Base-by-base conservation (phyloP, 2,113 vertebrate genomes). In the Percopsis transmontana region DNA sequence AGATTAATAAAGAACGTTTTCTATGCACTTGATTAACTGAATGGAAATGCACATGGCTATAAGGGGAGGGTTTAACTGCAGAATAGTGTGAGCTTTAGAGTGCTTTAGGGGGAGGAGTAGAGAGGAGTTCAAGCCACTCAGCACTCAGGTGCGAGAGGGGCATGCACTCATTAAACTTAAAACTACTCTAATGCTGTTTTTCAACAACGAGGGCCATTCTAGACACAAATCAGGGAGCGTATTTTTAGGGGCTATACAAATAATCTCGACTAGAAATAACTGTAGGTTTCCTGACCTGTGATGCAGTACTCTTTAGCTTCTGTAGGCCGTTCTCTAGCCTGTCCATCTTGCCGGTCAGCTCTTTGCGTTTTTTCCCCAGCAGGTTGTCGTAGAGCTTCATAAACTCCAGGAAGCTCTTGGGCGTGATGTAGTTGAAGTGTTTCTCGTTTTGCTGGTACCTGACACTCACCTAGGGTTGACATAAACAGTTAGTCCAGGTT, bases 371-470 rank as follows among this genome's bases (percentile, higher is more conserved):
- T 12, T 86, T 89, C 14, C 75, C 66, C 71, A 90, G 81, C 48
- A 92, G 81, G 71, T 90, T 89, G 58, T 76, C 79, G 11, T 91
- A 92, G 38, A 91, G 80, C 79, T 91, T 94, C 83, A 91, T 90
- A 38, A 91, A 87, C 75, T 93, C 88, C 70, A 92, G 87, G 81
- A 95, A 95, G 81, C 91, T 94, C 86, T 94, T 94, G 2, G 92
- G 92, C 0, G 93, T 92, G 24, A 91, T 93, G 86, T 92, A 93
- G 87, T 93, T 93, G 52, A 90, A 91, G 74, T 86, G 90, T 76
- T 91, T 91, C 67, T 91, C 84, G 63, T 90, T 91, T 69, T 89
- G 87, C 67, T 92, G 92, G 77, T 92, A 94, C 59, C 87, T 92
- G 50, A 90, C 74, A 55, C 88, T 91, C 54, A 91, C 85, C 85